Percentiles rank a stretch among this genome's conserved stretches.
Conservation (phyloP, 2,113 vertebrate genomes). For the Hoplias malabaricus region DNA sequence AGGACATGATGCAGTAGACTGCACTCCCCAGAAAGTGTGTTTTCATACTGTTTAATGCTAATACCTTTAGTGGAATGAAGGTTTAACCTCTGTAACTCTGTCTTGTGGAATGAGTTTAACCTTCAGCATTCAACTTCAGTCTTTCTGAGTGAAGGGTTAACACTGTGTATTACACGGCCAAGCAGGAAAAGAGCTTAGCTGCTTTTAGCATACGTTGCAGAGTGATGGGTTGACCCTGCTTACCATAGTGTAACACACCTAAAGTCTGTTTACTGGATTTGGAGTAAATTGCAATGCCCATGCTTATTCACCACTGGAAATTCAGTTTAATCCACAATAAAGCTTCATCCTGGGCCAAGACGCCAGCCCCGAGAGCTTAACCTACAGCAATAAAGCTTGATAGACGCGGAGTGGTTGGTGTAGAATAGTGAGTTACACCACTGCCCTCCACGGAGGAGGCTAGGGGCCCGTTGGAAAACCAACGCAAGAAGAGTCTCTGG, state of each 20-base stretch:
- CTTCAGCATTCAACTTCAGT: neutral
- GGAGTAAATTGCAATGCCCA: neutral
- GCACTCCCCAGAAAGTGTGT: neutral
- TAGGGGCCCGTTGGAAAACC: no score
- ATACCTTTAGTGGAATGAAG: neutral
- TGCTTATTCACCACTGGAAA: neutral
- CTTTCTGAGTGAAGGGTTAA: neutral
- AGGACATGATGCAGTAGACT: constrained; percentile 2
- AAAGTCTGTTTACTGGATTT: neutral
- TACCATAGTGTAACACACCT: neutral
- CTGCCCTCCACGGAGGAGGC: no score
- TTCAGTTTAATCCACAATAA: neutral
- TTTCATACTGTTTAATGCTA: neutral
- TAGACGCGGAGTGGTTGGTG: no score
- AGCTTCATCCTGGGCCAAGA: neutral
- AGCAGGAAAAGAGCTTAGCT: neutral
- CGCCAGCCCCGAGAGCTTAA: neutral
- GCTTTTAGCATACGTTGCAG: neutral
- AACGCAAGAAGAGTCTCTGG: no score
- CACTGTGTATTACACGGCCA: neutral
- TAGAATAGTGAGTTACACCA: no score
- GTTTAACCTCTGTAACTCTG: neutral
- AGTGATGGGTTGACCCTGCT: neutral
- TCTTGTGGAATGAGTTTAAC: constrained; percentile 13
- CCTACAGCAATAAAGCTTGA: neutral